Conservation (phyloP, 2,888 invertebrate species). For the Chrysomela aeneicollis region DNA sequence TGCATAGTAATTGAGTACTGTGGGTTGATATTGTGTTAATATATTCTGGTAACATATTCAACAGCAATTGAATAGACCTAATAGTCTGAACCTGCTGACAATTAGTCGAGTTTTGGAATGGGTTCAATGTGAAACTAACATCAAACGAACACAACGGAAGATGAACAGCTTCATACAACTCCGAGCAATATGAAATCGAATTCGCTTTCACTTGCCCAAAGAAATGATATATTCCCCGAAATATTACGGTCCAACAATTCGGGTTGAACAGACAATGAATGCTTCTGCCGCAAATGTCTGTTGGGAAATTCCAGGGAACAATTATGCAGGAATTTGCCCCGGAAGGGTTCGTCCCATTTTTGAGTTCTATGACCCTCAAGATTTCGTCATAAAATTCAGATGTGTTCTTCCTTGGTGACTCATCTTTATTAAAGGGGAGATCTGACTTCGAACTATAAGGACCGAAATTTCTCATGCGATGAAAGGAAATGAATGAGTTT, state of each 20-base stretch:
- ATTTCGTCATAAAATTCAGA: background rate
- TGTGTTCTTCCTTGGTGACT: background rate
- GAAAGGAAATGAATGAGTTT: too few species aligned
- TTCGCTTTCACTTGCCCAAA: background rate
- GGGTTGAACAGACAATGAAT: background rate
- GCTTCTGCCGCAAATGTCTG: background rate
- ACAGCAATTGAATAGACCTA: too few species aligned
- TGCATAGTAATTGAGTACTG: too few species aligned
- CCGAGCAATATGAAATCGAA: background rate
- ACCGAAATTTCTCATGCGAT: too few species aligned
- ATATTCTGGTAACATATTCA: too few species aligned
- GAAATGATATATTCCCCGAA: background rate
- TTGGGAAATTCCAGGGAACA: background rate
- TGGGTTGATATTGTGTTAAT: too few species aligned
- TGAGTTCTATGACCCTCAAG: background rate
- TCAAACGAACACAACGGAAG: background rate
- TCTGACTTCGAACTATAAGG: too few species aligned
- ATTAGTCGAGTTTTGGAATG: too few species aligned
- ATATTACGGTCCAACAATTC: background rate
- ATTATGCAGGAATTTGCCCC: background rate
- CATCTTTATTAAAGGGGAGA: background rate
- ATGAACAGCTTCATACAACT: background rate
- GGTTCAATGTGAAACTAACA: background rate
- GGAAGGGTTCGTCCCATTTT: background rate
- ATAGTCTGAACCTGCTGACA: too few species aligned